Evolutionary conservation across 2,797 vertebrate genomes (phyloP).

Genomic region (Cuculus canorus): DNA sequence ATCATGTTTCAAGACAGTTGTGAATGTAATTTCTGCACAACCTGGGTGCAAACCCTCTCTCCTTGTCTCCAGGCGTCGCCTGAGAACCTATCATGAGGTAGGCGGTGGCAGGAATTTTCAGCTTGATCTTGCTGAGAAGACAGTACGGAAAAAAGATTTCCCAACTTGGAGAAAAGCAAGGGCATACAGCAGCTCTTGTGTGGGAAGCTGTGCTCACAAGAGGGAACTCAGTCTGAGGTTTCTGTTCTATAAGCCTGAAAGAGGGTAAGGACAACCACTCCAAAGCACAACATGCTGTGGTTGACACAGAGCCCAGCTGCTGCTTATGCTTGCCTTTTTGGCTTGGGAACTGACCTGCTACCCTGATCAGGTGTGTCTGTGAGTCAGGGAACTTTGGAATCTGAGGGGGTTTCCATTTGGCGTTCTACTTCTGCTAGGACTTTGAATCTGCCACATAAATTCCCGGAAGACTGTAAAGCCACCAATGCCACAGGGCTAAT

Average conservation of each 20-base stretch:
- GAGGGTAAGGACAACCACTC: background rate
- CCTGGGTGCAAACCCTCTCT: background rate
- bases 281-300: background rate
- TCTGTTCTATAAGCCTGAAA: background rate
- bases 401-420: background rate
- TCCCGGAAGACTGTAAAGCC: background rate
- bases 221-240: background rate
- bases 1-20: background rate
- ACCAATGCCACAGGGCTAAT: background rate
- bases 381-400: background rate
- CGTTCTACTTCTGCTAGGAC: background rate
- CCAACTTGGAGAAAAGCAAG: background rate
- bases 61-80: background rate
- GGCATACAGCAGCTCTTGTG: background rate
- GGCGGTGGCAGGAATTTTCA: background rate
- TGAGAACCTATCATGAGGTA: background rate
- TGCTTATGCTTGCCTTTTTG: background rate
- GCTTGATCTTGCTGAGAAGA: background rate
- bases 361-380: background rate
- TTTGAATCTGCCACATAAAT: background rate
- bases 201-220: background rate
- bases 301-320: background rate
- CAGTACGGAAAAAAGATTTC: background rate
- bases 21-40: background rate
- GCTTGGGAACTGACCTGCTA: background rate